phyloP scores from a whole-genome alignment of 2,113 vertebrate species.

The Suncus etruscus region DNA sequence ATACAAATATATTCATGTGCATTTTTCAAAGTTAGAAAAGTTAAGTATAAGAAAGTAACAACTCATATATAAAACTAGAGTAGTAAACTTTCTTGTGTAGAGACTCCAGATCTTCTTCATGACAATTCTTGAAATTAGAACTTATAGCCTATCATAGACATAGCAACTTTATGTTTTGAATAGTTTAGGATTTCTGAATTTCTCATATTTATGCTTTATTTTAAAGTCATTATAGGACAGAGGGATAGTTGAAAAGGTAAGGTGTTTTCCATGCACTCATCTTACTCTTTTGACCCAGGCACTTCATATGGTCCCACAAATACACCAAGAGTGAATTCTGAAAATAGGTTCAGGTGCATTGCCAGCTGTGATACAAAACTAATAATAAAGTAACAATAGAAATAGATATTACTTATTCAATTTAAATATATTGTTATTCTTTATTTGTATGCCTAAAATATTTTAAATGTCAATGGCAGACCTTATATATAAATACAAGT shows the following conservation, averaged over 20 bases:
- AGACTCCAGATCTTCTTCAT: background rate
- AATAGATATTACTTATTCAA: constrained; percentile 13
- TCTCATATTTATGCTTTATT: constrained; percentile 11
- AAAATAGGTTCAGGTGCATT: no score
- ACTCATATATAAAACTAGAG: background rate
- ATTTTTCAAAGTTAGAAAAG: constrained; percentile 36
- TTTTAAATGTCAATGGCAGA: background rate
- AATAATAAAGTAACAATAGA: background rate
- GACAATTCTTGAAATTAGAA: background rate
- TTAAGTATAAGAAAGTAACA: background rate
- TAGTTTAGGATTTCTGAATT: background rate
- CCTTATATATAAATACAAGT: background rate
- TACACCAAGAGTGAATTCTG: no score
- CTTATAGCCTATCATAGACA: background rate
- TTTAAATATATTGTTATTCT: constrained; percentile 22
- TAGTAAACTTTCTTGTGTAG: background rate
- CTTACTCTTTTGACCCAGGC: no score
- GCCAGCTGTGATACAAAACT: no score
- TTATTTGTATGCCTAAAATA: background rate
- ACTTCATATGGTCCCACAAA: no score
- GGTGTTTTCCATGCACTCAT: no score
- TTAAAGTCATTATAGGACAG: background rate
- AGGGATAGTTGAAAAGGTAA: no score
- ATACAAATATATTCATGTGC: background rate
- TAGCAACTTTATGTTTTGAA: background rate